Evolutionary conservation across 2,888 invertebrate genomes (phyloP).

Genomic region (Sphinx pinastri): DNA sequence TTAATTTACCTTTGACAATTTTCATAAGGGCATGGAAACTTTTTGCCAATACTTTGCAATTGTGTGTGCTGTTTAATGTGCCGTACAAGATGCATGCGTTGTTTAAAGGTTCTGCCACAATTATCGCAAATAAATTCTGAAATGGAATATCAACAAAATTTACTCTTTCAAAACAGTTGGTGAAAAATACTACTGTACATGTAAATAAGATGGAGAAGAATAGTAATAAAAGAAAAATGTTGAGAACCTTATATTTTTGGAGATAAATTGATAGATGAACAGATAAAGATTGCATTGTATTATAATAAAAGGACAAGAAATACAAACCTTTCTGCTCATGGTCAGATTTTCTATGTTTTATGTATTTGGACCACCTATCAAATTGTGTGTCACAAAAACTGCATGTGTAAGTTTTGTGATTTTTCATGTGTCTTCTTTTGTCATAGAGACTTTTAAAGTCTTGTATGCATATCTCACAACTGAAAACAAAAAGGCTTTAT

Average conservation of each 20-base stretch:
- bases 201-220: too few species aligned
- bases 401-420: conserved; percentile 76
- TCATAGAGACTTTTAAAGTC: conserved; percentile 75
- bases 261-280: too few species aligned
- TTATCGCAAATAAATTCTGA: conserved; percentile 72
- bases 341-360: conserved; percentile 70
- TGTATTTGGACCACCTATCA: conserved; percentile 73
- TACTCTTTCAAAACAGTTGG: neutral
- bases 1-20: conserved; percentile 62
- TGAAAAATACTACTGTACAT: neutral
- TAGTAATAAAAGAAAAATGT: too few species aligned
- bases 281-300: too few species aligned
- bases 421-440: conserved; percentile 76
- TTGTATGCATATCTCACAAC: conserved; percentile 81
- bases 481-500: conserved; percentile 45
- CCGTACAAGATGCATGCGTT: conserved; percentile 63
- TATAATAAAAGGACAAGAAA: neutral
- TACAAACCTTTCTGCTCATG: conserved; percentile 61
- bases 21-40: conserved; percentile 63
- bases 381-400: conserved; percentile 76
- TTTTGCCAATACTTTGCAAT: conserved; percentile 31
- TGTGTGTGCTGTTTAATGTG: conserved; percentile 64
- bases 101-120: conserved; percentile 67
- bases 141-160: conserved; percentile 36
- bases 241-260: too few species aligned